phyloP scores from a whole-genome alignment of 1,140 invertebrate genomes.

The Steinernema khuongi region DNA sequence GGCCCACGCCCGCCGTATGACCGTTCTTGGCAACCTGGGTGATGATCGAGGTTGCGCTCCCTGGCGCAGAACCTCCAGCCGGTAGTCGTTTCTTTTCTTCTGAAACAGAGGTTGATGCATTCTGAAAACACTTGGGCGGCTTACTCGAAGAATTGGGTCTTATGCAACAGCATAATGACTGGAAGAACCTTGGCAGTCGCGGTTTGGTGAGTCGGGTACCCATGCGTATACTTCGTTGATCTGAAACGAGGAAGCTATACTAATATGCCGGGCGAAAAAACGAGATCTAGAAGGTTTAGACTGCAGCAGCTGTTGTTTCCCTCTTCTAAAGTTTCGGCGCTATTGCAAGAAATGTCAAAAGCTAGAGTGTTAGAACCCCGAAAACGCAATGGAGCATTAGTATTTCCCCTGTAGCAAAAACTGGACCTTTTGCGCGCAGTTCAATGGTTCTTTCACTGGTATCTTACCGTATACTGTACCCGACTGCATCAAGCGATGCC shows the following conservation, averaged over 20 bases:
- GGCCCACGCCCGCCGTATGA: background rate
- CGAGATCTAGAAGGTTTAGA: background rate
- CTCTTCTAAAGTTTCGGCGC: too few species aligned
- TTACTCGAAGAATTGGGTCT: conserved; percentile 5
- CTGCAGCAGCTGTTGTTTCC: too few species aligned
- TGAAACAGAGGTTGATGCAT: background rate
- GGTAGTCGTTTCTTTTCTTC: conserved; percentile 5
- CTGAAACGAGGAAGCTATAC: background rate
- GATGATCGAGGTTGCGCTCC: background rate
- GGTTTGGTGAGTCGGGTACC: background rate
- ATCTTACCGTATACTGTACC: conserved; percentile 7
- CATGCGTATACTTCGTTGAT: background rate
- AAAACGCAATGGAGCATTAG: too few species aligned
- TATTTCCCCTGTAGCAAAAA: too few species aligned
- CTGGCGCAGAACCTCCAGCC: background rate
- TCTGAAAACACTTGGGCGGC: background rate
- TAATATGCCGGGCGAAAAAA: background rate
- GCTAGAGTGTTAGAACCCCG: too few species aligned
- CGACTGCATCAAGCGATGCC: conserved; percentile 8
- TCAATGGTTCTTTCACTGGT: too few species aligned
- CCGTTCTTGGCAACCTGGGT: background rate
- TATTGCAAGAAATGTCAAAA: too few species aligned
- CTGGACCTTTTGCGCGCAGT: too few species aligned
- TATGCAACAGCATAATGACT: background rate
- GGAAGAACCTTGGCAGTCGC: background rate